Evolutionary conservation across 2,113 vertebrate genomes (phyloP).

Genomic region (Emydura subglobosa): DNA sequence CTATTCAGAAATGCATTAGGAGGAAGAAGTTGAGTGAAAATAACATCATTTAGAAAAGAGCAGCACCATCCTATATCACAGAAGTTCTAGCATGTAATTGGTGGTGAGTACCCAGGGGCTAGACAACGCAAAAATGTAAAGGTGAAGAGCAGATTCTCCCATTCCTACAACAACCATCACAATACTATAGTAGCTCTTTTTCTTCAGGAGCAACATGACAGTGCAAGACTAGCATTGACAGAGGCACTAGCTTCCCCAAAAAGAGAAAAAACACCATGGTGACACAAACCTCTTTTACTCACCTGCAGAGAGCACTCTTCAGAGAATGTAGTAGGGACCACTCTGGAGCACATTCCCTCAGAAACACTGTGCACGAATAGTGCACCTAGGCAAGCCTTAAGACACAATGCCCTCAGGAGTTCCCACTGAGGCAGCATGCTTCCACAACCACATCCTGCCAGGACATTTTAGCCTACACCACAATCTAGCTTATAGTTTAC

Average conservation of each 20-base stretch:
- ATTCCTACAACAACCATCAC: not conserved
- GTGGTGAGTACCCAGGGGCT: not conserved
- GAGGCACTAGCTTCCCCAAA: not conserved
- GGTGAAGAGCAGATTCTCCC: not conserved
- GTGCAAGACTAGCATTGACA: not conserved
- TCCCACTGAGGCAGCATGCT: not conserved
- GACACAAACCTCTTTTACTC: not conserved
- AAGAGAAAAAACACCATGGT: not conserved
- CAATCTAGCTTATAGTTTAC: not conserved
- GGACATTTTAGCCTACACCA: not conserved
- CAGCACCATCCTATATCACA: not conserved
- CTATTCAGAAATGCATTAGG: not conserved
- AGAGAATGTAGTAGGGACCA: not conserved
- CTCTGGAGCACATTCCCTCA: not conserved
- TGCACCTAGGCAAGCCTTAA: not conserved
- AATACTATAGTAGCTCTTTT: not conserved
- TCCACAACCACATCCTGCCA: not conserved
- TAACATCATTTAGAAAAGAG: not conserved
- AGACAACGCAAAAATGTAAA: not conserved
- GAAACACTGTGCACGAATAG: not conserved
- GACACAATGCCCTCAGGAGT: not conserved
- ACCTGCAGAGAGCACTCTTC: not conserved
- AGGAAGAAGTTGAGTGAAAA: not conserved
- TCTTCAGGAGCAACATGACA: not conserved
- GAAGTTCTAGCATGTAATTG: accelerated